Evolutionary conservation across 1,140 invertebrate species (phyloP).

Genomic region (Drosophila gunungcola): DNA sequence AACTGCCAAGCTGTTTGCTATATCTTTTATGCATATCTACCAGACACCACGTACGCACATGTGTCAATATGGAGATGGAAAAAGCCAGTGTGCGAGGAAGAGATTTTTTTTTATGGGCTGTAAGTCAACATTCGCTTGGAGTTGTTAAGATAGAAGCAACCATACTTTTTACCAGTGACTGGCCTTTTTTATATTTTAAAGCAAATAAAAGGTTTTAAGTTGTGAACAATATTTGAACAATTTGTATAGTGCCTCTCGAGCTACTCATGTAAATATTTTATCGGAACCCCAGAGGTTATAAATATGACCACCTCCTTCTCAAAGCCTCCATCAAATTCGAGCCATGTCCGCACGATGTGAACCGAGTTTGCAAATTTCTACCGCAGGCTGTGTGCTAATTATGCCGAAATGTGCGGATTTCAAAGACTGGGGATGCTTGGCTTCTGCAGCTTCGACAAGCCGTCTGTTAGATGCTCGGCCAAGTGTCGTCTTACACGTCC

Average conservation of each 20-base stretch:
- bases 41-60: conserved; percentile 29
- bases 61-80: conserved; percentile 46
- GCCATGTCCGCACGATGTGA: conserved; percentile 2
- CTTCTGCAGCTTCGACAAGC: conserved; percentile 14
- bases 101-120: conserved; percentile 16
- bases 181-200: neutral
- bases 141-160: conserved; percentile 22
- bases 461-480: conserved; percentile 31
- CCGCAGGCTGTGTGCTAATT: conserved; percentile 62
- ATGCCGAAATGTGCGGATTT: conserved; percentile 55
- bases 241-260: too few relatives aligned
- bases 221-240: too few relatives aligned
- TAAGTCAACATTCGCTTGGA: conserved; percentile 14
- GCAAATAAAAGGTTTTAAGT: too few relatives aligned
- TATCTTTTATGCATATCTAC: conserved; percentile 46
- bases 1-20: conserved; percentile 29
- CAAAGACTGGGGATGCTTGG: conserved; percentile 32
- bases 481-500: conserved; percentile 30
- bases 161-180: conserved; percentile 8
- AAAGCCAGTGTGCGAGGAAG: neutral
- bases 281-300: too few relatives aligned
- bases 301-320: neutral
- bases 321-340: neutral
- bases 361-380: conserved; percentile 43
- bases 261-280: too few relatives aligned